These are phyloP conservation scores for Dryobota labecula DNA, from an alignment of 2,888 invertebrate species.

Conservation along the genomic window DNA sequence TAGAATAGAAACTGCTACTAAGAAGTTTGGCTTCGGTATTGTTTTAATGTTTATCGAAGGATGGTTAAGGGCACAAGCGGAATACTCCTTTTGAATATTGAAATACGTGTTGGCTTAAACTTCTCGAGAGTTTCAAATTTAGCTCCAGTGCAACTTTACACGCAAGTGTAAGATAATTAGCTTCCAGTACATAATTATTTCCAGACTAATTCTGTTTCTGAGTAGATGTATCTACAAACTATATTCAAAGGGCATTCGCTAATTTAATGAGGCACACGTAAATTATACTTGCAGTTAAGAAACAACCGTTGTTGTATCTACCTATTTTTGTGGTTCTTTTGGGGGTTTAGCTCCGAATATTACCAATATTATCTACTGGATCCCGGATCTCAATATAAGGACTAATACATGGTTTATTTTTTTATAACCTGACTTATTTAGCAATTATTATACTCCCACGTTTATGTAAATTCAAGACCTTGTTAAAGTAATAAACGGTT, in stretches of 20 bases:
- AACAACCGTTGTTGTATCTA: slow-evolving; percentile 15
- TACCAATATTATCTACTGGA: not conserved
- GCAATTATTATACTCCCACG: slow-evolving; percentile 1
- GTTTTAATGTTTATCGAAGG: slow-evolving; percentile 81
- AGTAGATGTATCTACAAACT: slow-evolving; percentile 54
- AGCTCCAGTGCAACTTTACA: slow-evolving; percentile 70
- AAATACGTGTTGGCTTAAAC: slow-evolving; percentile 71
- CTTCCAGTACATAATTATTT: slow-evolving; percentile 76
- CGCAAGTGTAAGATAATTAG: slow-evolving; percentile 79
- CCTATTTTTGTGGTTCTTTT: not conserved
- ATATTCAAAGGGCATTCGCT: slow-evolving; percentile 50
- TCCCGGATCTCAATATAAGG: not conserved
- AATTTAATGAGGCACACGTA: slow-evolving; percentile 32
- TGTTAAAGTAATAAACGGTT: slow-evolving; percentile 31
- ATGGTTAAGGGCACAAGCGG: slow-evolving; percentile 76
- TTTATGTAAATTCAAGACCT: slow-evolving; percentile 26
- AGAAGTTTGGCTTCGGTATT: slow-evolving; percentile 77
- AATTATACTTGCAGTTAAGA: slow-evolving; percentile 43
- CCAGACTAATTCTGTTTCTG: slow-evolving; percentile 67
- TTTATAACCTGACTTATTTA: not conserved
- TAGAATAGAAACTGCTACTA: slow-evolving; percentile 75
- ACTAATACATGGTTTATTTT: too few relatives aligned
- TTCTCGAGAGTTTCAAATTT: slow-evolving; percentile 78
- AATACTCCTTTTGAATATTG: slow-evolving; percentile 67
- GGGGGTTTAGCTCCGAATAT: not conserved